Conservation (phyloP, 1,140 invertebrate species). For the Uloborus diversus region DNA sequence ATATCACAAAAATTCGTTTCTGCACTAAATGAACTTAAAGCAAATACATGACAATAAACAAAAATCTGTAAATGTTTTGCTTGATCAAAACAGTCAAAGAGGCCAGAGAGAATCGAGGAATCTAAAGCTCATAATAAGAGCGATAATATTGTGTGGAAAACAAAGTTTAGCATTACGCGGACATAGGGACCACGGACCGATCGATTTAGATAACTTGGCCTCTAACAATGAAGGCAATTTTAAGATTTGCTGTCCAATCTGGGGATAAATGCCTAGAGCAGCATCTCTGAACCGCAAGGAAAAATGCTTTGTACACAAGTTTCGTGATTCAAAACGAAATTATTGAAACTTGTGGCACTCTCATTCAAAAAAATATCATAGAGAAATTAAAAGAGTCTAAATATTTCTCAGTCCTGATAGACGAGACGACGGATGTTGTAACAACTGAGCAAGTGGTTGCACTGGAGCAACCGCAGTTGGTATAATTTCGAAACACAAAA, state of each 20-base stretch:
- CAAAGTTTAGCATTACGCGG: background rate
- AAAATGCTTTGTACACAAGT: too few species aligned
- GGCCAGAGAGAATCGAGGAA: background rate
- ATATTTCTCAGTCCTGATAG: background rate
- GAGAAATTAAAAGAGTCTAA: background rate
- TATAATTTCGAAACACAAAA: too few species aligned
- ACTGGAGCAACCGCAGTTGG: too few species aligned
- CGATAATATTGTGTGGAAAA: background rate
- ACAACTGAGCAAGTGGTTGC: background rate
- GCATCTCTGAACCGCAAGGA: background rate
- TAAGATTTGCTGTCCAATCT: background rate
- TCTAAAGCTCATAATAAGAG: background rate
- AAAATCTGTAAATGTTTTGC: background rate
- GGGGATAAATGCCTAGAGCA: background rate
- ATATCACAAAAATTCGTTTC: background rate
- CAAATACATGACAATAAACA: background rate
- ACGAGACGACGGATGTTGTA: background rate
- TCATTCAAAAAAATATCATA: background rate
- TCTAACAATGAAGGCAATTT: background rate
- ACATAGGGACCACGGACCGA: background rate
- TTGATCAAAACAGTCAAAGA: background rate
- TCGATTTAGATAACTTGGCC: background rate
- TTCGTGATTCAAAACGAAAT: background rate
- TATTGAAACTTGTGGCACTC: background rate
- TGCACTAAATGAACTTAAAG: background rate